These are phyloP conservation scores for Adineta ricciae DNA, from an alignment of 2,888 invertebrate genomes.

Conservation along the genomic window DNA sequence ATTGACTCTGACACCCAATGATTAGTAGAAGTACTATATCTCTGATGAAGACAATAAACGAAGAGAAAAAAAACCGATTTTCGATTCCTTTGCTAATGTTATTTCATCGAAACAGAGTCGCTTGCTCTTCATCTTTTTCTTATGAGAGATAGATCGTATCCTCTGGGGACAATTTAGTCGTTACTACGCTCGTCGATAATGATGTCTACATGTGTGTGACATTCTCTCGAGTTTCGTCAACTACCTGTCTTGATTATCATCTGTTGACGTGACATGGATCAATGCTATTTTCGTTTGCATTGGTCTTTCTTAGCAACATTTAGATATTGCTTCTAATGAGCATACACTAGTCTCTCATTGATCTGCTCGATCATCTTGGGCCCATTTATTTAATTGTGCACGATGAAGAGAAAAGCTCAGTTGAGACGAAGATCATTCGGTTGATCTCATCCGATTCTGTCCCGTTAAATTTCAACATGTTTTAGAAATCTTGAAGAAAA, in stretches of 20 bases:
- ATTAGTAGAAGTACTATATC: not conserved
- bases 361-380: not conserved
- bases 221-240: not conserved
- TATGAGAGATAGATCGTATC: not conserved
- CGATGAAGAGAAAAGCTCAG: not conserved
- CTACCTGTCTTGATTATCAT: not conserved
- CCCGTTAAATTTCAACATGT: not conserved
- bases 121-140: not conserved
- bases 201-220: not conserved
- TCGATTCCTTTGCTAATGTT: not conserved
- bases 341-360: not conserved
- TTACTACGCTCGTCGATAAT: not conserved
- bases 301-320: not conserved
- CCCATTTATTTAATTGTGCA: not conserved
- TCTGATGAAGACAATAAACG: not conserved
- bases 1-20: slow-evolving; percentile 7
- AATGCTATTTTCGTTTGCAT: not conserved
- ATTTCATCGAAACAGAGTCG: not conserved
- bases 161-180: not conserved
- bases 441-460: not conserved
- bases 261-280: not conserved
- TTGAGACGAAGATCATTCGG: not conserved
- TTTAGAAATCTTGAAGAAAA: not conserved
- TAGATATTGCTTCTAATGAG: not conserved
- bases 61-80: not conserved